Evolutionary conservation across 2,113 vertebrate genomes (phyloP).

Genomic region (Odontesthes bonariensis): DNA sequence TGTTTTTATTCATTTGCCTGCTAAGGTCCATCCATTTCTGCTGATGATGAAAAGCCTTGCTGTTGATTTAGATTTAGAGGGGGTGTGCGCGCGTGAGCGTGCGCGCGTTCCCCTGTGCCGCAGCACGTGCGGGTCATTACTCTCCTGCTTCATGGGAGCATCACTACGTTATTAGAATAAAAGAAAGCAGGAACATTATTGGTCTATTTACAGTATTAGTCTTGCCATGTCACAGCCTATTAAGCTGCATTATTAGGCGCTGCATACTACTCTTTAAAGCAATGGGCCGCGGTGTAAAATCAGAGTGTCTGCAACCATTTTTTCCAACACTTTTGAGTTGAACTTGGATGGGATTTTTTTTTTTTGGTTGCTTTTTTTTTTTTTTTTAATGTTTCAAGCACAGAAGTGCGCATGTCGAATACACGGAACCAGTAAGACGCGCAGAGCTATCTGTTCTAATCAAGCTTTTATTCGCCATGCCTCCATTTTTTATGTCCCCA

Average conservation of each 20-base stretch:
- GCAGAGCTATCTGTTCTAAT: conserved; percentile 34
- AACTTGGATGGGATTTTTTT: neutral
- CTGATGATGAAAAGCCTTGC: neutral
- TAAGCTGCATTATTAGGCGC: conserved; percentile 5
- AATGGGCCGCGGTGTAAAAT: conserved; percentile 17
- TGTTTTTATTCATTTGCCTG: neutral
- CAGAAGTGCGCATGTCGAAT: neutral
- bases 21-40: neutral
- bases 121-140: conserved; percentile 8
- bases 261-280: neutral
- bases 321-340: neutral
- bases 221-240: conserved; percentile 12
- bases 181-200: conserved; percentile 11
- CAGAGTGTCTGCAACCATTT: neutral
- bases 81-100: neutral
- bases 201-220: conserved; percentile 18
- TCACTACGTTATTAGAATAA: conserved; percentile 9
- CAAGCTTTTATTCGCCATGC: conserved; percentile 42
- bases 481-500: conserved; percentile 29
- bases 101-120: neutral
- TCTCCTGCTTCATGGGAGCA: conserved; percentile 1
- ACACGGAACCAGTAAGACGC: neutral
- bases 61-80: conserved; percentile 9
- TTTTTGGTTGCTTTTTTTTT: neutral
- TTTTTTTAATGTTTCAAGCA: neutral